Conservation (phyloP, 2,888 invertebrate species). For the Bedellia somnulentella region DNA sequence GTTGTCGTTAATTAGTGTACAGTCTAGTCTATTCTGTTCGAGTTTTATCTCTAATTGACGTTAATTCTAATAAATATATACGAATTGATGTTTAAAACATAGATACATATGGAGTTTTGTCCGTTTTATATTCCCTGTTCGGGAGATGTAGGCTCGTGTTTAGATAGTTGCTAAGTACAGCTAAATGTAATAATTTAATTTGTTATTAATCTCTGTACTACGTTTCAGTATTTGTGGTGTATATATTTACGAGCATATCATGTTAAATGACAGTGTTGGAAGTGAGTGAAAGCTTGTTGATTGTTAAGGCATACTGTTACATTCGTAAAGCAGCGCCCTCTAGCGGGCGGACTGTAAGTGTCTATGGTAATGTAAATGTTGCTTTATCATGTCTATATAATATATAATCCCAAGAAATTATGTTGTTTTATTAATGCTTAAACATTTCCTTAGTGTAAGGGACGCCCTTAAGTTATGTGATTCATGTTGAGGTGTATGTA, state of each 20-base stretch:
- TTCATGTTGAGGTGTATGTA: too few species aligned
- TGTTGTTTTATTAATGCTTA: too few species aligned
- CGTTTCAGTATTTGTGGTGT: conserved; percentile 57
- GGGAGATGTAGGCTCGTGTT: conserved; percentile 47
- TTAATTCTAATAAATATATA: conserved; percentile 22
- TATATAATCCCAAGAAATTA: conserved; percentile 55
- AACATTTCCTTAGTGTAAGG: too few species aligned
- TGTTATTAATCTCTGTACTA: conserved; percentile 56
- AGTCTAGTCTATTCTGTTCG: conserved; percentile 60
- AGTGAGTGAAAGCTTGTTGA: conserved; percentile 1
- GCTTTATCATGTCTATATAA: conserved; percentile 62
- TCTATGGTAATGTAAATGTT: conserved; percentile 59
- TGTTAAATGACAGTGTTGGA: conserved; percentile 19
- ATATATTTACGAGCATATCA: conserved; percentile 24
- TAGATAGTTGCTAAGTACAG: conserved; percentile 55
- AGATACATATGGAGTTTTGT: too few species aligned
- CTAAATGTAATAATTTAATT: conserved; percentile 36
- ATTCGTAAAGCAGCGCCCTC: conserved; percentile 36
- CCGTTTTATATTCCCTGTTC: conserved; percentile 33
- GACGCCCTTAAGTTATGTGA: too few species aligned
- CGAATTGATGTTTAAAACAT: conserved; percentile 54
- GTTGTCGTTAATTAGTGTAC: conserved; percentile 59
- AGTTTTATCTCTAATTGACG: conserved; percentile 47
- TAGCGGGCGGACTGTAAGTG: conserved; percentile 39
- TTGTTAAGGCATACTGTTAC: conserved; percentile 35